A percentile compares a stretch with the other conserved stretches of the same genome.
Evolutionary conservation across 2,888 invertebrate genomes (phyloP).

Genomic region (Amaurobius ferox): DNA sequence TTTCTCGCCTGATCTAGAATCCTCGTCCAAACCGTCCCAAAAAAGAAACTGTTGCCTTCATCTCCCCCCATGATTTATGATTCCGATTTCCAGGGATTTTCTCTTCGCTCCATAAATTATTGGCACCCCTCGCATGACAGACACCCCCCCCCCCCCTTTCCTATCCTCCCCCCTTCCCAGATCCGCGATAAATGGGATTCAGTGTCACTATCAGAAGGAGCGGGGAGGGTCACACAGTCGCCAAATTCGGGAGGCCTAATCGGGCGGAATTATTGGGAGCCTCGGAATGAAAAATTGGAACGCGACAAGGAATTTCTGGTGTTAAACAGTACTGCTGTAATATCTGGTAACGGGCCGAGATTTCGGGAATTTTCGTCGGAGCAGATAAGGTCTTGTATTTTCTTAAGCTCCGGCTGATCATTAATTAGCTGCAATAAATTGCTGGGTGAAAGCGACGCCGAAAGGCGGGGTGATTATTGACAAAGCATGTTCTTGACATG

Average conservation of each 20-base stretch:
- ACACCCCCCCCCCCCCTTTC: constrained; percentile 12
- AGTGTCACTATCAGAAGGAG: constrained; percentile 65
- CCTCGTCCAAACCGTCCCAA: background rate
- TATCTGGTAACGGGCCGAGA: no score
- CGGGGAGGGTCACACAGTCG: constrained; percentile 52
- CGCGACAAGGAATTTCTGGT: background rate
- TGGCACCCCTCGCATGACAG: constrained; percentile 53
- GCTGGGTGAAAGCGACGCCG: no score
- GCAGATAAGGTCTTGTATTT: no score
- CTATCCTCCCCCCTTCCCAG: constrained; percentile 1
- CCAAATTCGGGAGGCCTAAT: constrained; percentile 63
- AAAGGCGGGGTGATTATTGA: no score
- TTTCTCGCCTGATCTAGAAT: constrained; percentile 35
- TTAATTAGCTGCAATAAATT: no score
- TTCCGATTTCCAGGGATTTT: constrained; percentile 71
- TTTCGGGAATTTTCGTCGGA: no score
- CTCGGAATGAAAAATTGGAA: constrained; percentile 55
- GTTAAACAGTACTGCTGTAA: background rate
- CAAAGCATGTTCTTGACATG: no score
- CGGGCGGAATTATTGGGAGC: constrained; percentile 63
- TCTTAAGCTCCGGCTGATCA: no score
- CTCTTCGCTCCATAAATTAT: constrained; percentile 71
- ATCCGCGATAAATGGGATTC: constrained; percentile 51
- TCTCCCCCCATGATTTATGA: constrained; percentile 64
- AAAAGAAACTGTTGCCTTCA: constrained; percentile 24